Base-by-base conservation (phyloP, 2,113 vertebrate species). In the rabbit (Oryctolagus cuniculus) region DNA sequence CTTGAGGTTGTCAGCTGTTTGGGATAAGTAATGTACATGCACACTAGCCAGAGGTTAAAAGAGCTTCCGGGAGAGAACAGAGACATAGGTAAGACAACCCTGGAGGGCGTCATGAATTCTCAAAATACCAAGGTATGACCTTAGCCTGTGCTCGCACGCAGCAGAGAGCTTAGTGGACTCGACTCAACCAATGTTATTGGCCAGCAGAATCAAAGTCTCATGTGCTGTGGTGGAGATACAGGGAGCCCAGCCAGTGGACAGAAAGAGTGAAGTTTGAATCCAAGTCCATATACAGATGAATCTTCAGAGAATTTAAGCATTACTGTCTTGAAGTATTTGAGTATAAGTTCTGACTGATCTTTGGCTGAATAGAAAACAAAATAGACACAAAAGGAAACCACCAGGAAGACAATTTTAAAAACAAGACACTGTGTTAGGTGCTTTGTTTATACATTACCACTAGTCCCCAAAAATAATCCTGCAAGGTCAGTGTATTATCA, bases 371-470 rank as follows among this genome's bases (percentile, higher is more conserved):
- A 79, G 36, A 63, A 74, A 93, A 25, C n/a, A 77, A 77, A 8
- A 84, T 3, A 34, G 53, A 92, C 38, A 88, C 5, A 81, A 44
- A 6, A 25, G 13, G 31, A 93, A 31, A 63, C 51, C 17, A 4
- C 24, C 19, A 74, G 29, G 38, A 85, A 12, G 13, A 3, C 55
- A 53, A 19, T 19, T 24, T 93, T 97, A 86, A 90, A 94, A 95
- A 90, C n/a, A 94, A 87, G 61, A 88, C 27, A 93, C 27, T 89
- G 87, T 84, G 24, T 36, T 79, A 66, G 53, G 19, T 80, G 44
- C 21, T 86, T 81, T 78, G 73, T 86, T 44, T 88, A 80, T 74
- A 77, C 21, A 84, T 72, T 90, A 90, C 31, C 44, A 87, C 63
- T 86, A 88, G 31, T 58, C 22, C 11, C 93, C 34, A 84, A 3